Percentiles rank a stretch among this genome's conserved stretches.
These are phyloP conservation scores for Lysandra bellargus DNA, from an alignment of 2,888 invertebrate species.

Conservation along the genomic window DNA sequence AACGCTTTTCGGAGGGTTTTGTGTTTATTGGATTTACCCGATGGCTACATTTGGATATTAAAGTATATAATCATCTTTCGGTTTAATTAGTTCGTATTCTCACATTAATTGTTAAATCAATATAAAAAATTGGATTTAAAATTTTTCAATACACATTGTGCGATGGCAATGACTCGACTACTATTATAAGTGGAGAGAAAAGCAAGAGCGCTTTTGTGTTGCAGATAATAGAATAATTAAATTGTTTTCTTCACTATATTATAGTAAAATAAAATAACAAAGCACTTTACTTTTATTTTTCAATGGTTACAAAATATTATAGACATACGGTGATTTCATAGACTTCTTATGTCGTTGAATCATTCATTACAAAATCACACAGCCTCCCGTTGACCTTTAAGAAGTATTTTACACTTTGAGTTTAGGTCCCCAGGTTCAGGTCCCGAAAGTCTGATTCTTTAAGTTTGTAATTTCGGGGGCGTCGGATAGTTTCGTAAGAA, in stretches of 20 bases:
- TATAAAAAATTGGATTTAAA: no score
- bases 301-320: no score
- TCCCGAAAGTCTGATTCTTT: background rate
- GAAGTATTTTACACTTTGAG: background rate
- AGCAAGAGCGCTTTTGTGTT: no score
- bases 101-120: no score
- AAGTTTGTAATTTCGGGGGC: background rate
- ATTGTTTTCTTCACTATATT: no score
- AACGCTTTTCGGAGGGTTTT: background rate
- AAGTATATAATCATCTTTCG: background rate
- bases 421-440: background rate
- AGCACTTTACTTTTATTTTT: no score
- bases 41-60: background rate
- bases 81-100: no score
- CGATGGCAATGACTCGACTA: no score
- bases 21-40: slow-evolving; percentile 1
- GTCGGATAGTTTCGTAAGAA: background rate
- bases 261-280: no score
- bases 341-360: background rate
- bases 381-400: background rate
- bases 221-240: no score
- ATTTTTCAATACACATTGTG: no score
- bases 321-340: background rate
- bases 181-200: no score
- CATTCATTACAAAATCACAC: background rate